phyloP scores from a whole-genome alignment of 2,888 invertebrate species.

The Dicyrtoma fusca region DNA sequence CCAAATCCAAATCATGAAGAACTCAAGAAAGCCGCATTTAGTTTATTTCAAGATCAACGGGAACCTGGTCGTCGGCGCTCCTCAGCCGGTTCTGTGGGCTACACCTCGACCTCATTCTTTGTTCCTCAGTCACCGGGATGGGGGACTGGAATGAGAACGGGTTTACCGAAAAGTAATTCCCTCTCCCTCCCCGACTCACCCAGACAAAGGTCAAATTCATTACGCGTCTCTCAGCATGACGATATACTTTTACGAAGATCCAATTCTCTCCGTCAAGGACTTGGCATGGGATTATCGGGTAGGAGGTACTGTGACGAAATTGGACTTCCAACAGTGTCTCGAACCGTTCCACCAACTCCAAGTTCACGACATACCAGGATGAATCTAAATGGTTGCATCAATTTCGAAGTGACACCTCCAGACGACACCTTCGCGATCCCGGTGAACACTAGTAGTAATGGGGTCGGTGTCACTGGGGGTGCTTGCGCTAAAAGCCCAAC shows the following conservation, averaged over 20 bases:
- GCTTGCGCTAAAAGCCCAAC: slow-evolving; percentile 43
- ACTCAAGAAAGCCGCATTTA: slow-evolving; percentile 51
- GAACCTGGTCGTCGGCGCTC: slow-evolving; percentile 27
- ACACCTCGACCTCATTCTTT: slow-evolving; percentile 37
- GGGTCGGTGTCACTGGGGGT: neutral
- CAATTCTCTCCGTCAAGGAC: slow-evolving; percentile 80
- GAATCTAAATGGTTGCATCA: slow-evolving; percentile 51
- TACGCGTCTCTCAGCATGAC: slow-evolving; percentile 70
- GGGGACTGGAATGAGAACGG: slow-evolving; percentile 4
- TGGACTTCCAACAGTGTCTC: slow-evolving; percentile 49
- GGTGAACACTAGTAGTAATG: slow-evolving; percentile 6
- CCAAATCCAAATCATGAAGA: slow-evolving; percentile 48
- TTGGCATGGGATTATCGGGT: slow-evolving; percentile 67
- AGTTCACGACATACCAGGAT: slow-evolving; percentile 40
- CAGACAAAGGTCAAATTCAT: slow-evolving; percentile 72
- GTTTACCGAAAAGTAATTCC: slow-evolving; percentile 41
- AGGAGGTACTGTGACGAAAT: slow-evolving; percentile 51
- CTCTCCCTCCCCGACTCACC: slow-evolving; percentile 52
- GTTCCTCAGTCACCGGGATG: slow-evolving; percentile 14
- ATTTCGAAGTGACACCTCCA: slow-evolving; percentile 55
- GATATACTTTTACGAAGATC: slow-evolving; percentile 81
- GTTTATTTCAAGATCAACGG: slow-evolving; percentile 43
- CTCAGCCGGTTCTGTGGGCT: slow-evolving; percentile 38
- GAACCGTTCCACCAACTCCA: slow-evolving; percentile 35
- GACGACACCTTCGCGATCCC: slow-evolving; percentile 28